phyloP scores from a whole-genome alignment of 2,888 invertebrate genomes.

The Hesperia comma region DNA sequence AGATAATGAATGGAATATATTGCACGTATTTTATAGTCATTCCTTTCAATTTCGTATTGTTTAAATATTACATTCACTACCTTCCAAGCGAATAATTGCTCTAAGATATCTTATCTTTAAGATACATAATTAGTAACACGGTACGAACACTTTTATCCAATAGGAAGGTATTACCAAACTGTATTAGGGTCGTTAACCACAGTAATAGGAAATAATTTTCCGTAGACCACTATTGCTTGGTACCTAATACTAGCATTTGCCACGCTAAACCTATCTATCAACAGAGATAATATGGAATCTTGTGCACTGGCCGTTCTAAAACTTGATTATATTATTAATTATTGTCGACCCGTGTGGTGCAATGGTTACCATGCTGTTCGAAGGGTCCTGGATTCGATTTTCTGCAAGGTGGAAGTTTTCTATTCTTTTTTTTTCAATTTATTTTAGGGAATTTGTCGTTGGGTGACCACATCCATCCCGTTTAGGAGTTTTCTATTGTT shows the following conservation, averaged over 20 bases:
- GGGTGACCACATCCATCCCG: too few relatives aligned
- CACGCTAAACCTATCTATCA: constrained; percentile 28
- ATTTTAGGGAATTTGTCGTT: too few relatives aligned
- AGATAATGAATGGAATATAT: too few relatives aligned
- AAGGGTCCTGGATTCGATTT: too few relatives aligned
- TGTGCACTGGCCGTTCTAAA: constrained; percentile 24
- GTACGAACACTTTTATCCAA: constrained; percentile 4
- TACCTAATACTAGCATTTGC: constrained; percentile 26
- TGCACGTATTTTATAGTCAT: too few relatives aligned
- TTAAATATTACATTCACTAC: not conserved
- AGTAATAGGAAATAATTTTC: constrained; percentile 34
- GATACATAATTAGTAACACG: not conserved
- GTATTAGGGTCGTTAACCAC: constrained; percentile 30
- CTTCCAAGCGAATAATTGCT: not conserved
- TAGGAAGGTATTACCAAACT: constrained; percentile 9
- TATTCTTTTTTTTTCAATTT: too few relatives aligned
- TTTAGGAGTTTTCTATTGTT: too few relatives aligned
- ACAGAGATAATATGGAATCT: constrained; percentile 32
- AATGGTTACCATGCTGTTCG: too few relatives aligned
- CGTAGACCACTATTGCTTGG: constrained; percentile 12
- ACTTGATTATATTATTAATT: constrained; percentile 27
- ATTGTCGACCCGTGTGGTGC: too few relatives aligned
- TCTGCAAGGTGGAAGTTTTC: too few relatives aligned
- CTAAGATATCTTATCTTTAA: not conserved
- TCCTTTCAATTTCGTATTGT: too few relatives aligned